Evolutionary conservation across 2,888 invertebrate species (phyloP).

Genomic region (Tryphoninae sp.): DNA sequence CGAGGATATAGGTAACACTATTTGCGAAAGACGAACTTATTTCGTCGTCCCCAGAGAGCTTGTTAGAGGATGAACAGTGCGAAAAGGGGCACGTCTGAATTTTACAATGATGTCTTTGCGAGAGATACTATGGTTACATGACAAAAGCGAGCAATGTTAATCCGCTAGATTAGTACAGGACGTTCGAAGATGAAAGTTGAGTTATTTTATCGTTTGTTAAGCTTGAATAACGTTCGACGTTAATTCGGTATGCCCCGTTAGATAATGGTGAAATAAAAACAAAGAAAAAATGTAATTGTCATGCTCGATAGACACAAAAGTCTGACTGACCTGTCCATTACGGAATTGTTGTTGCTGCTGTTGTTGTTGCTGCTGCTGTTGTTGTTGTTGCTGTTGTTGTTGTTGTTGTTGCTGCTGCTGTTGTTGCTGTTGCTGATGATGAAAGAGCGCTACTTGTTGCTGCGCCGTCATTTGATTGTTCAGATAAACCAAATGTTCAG

Average conservation of each 20-base stretch:
- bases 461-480: conserved; percentile 81
- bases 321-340: conserved; percentile 79
- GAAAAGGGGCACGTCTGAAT: neutral
- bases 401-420: conserved; percentile 85
- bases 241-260: conserved; percentile 61
- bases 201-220: conserved; percentile 35
- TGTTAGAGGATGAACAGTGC: neutral
- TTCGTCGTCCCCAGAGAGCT: neutral
- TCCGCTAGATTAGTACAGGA: conserved; percentile 35
- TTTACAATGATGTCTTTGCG: conserved; percentile 46
- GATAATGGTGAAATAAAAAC: conserved; percentile 26
- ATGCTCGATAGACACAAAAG: conserved; percentile 4
- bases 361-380: conserved; percentile 85
- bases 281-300: conserved; percentile 21
- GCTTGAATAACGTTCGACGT: conserved; percentile 42
- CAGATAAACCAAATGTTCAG: conserved; percentile 83
- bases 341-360: conserved; percentile 80
- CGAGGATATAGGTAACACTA: conserved; percentile 34
- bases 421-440: conserved; percentile 81
- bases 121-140: neutral
- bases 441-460: conserved; percentile 79
- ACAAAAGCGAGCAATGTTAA: conserved; percentile 37
- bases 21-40: conserved; percentile 23
- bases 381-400: conserved; percentile 82
- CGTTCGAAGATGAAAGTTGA: conserved; percentile 7